Evolutionary conservation across 2,888 invertebrate species (phyloP).

Genomic region (Sympetrum striolatum): DNA sequence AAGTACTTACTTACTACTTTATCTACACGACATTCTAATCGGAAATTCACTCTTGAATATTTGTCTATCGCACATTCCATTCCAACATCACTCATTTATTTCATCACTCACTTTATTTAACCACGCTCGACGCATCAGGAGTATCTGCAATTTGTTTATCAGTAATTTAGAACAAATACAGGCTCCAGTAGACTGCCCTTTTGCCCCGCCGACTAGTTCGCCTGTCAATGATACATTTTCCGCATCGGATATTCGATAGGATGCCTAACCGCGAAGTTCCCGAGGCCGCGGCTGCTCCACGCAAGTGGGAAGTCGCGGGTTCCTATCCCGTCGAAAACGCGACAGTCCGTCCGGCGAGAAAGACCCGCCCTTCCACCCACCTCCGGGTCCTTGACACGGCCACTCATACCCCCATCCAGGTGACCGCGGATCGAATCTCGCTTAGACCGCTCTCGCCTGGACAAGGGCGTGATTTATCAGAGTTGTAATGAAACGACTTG

Average conservation of each 20-base stretch:
- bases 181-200: neutral
- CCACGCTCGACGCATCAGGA: neutral
- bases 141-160: neutral
- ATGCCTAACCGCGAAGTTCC: too few relatives aligned
- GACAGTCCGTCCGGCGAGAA: neutral
- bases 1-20: too few relatives aligned
- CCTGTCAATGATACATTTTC: neutral
- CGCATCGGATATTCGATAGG: neutral
- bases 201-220: neutral
- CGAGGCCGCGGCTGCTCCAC: neutral
- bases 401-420: neutral
- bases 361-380: neutral
- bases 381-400: neutral
- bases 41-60: too few relatives aligned
- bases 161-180: neutral
- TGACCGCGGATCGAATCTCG: neutral
- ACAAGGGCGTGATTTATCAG: slow-evolving; percentile 1
- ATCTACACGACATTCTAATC: too few relatives aligned
- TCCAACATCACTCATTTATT: too few relatives aligned
- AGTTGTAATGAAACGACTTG: slow-evolving; percentile 29
- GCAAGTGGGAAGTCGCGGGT: neutral
- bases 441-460: neutral
- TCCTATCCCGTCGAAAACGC: neutral
- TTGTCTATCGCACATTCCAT: too few relatives aligned
- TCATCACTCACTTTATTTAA: neutral